A percentile compares a stretch with the other conserved stretches of the same genome.
These are phyloP conservation scores for Otus scops DNA, from an alignment of 2,797 vertebrate species.

Conservation along the genomic window DNA sequence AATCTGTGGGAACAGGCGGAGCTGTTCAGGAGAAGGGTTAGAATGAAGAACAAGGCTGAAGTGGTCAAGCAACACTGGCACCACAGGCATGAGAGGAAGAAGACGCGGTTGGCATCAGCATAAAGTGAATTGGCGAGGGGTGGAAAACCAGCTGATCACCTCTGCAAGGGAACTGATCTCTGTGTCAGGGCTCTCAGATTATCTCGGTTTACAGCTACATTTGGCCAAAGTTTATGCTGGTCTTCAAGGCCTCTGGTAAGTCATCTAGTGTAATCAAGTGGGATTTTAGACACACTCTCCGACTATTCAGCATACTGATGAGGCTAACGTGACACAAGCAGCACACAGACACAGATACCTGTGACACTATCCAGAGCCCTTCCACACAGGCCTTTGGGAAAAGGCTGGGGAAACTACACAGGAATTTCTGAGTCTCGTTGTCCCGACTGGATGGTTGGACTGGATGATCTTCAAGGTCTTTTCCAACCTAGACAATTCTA, in stretches of 20 bases:
- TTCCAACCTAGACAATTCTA: no score
- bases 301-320: not conserved
- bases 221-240: not conserved
- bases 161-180: not conserved
- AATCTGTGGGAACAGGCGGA: not conserved
- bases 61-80: not conserved
- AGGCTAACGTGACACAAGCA: not conserved
- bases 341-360: not conserved
- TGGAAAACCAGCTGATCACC: not conserved
- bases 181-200: accelerated
- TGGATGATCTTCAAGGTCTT: no score
- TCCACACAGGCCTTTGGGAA: not conserved
- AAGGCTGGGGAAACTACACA: not conserved
- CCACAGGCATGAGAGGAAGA: not conserved
- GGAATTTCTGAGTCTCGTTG: not conserved
- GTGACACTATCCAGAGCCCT: not conserved
- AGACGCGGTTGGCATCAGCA: accelerated
- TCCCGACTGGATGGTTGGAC: not conserved
- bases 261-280: not conserved
- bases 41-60: not conserved
- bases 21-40: not conserved
- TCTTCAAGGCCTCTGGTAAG: not conserved
- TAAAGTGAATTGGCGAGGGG: not conserved
- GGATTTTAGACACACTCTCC: not conserved
- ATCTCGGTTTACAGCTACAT: not conserved